A percentile compares a stretch with the other conserved stretches of the same genome.
Evolutionary conservation across 2,113 vertebrate genomes (phyloP).

Genomic region (Eleginops maclovinus): DNA sequence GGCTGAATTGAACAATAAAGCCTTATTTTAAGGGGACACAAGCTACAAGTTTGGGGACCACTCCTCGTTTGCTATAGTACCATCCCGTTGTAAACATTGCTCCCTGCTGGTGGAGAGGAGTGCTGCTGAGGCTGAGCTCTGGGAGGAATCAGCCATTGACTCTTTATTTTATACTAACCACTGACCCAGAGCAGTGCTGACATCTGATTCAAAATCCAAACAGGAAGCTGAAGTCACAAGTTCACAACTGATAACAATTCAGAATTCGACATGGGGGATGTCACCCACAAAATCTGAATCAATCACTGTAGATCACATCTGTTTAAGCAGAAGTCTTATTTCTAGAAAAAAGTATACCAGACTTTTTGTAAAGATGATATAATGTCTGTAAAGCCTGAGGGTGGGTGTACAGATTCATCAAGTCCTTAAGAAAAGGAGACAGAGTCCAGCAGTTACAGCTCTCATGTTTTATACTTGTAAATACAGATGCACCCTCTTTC

Average conservation of each 20-base stretch:
- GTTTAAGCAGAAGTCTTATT: no score
- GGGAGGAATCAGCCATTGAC: not conserved
- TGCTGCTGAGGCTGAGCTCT: not conserved
- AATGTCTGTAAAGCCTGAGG: not conserved
- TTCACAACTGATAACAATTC: not conserved
- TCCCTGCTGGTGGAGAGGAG: not conserved
- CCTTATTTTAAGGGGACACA: not conserved
- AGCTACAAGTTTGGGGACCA: not conserved
- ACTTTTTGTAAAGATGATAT: no score
- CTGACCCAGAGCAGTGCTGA: not conserved
- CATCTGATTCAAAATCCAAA: not conserved
- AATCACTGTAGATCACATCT: not conserved
- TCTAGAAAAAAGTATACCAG: no score
- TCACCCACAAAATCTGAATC: not conserved
- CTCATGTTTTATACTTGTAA: constrained; percentile 49
- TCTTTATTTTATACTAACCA: not conserved
- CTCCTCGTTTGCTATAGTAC: not conserved
- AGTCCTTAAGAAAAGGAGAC: constrained; percentile 27
- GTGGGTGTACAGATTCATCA: not conserved
- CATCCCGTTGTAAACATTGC: not conserved
- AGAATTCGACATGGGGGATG: no score
- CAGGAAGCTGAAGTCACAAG: not conserved
- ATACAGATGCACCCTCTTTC: constrained; percentile 29
- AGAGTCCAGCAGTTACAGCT: constrained; percentile 37
- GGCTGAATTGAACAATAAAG: not conserved